These are phyloP conservation scores for Dioctria linearis DNA, from an alignment of 2,888 invertebrate genomes.

Conservation along the genomic window DNA sequence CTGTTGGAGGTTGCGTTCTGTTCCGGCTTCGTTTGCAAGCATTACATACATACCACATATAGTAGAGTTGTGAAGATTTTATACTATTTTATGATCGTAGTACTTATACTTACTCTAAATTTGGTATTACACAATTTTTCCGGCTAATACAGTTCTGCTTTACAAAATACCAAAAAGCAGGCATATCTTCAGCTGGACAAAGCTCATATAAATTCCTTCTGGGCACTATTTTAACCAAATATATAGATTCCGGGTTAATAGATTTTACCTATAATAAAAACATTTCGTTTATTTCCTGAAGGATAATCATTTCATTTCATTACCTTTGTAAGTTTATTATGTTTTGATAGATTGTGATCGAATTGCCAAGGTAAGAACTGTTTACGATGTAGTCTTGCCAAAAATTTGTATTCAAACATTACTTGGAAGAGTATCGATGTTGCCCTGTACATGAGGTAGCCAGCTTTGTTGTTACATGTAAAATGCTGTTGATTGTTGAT, in stretches of 20 bases:
- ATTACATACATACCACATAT: too few relatives aligned
- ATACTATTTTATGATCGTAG: not conserved
- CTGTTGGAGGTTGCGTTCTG: too few relatives aligned
- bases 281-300: not conserved
- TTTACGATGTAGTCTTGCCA: conserved; percentile 76
- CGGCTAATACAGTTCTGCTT: conserved; percentile 77
- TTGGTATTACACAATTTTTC: conserved; percentile 77
- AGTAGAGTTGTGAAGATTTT: too few relatives aligned
- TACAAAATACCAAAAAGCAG: conserved; percentile 80
- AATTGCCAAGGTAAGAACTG: conserved; percentile 79
- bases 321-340: conserved; percentile 65
- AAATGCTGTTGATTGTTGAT: conserved; percentile 70
- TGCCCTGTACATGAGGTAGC: conserved; percentile 73
- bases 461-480: conserved; percentile 74
- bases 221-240: conserved; percentile 78
- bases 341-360: conserved; percentile 62
- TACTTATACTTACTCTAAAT: conserved; percentile 76
- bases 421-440: conserved; percentile 78
- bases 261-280: conserved; percentile 62
- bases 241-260: conserved; percentile 74
- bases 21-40: too few relatives aligned
- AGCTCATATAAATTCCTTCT: conserved; percentile 73
- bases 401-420: conserved; percentile 77
- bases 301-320: conserved; percentile 6
- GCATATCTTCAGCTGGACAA: conserved; percentile 74